phyloP scores from a whole-genome alignment of 2,888 invertebrate species.

The Oscheius sp. region DNA sequence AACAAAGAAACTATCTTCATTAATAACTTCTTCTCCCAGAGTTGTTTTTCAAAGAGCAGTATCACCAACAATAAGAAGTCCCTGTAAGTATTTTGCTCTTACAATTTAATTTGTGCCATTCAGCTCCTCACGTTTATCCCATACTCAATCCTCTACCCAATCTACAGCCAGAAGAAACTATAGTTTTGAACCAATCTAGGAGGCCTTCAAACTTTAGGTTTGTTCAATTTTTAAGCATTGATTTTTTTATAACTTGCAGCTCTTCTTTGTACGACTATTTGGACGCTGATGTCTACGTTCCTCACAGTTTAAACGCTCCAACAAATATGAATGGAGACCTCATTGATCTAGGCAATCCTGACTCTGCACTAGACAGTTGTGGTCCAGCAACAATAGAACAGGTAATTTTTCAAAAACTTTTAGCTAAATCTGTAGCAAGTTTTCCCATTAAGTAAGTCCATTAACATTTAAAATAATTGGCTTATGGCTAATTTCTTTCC shows the following conservation, averaged over 20 bases:
- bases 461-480: no score
- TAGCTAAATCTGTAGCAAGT: no score
- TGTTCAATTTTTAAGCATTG: no score
- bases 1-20: not conserved
- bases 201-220: constrained; percentile 9
- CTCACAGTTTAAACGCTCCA: constrained; percentile 39
- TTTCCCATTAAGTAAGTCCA: no score
- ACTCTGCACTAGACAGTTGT: constrained; percentile 9
- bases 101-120: not conserved
- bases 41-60: not conserved
- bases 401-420: not conserved
- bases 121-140: not conserved
- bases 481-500: no score
- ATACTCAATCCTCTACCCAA: constrained; percentile 20
- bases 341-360: constrained; percentile 51
- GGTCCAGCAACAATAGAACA: constrained; percentile 19
- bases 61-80: constrained; percentile 33
- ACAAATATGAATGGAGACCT: constrained; percentile 54
- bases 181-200: not conserved
- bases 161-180: not conserved
- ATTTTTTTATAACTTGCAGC: not conserved
- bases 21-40: not conserved
- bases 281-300: constrained; percentile 45
- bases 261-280: constrained; percentile 24
- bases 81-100: not conserved